These are phyloP conservation scores for Andrena fulva DNA, from an alignment of 2,888 invertebrate genomes.

Conservation along the genomic window DNA sequence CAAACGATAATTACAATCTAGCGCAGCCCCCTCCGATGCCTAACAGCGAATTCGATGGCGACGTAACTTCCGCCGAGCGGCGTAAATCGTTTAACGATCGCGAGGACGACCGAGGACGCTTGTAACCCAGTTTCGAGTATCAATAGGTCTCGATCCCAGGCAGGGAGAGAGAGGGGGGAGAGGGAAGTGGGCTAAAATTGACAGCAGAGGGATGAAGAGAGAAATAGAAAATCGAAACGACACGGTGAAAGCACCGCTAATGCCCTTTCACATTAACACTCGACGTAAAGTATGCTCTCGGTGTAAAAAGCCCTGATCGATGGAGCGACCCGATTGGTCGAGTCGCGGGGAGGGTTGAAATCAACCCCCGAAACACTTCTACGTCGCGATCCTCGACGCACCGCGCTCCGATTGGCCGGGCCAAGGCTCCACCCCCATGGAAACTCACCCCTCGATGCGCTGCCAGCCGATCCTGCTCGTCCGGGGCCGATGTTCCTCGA, in stretches of 20 bases:
- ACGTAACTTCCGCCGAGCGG: neutral
- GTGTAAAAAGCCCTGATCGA: constrained; percentile 82
- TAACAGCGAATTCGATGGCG: neutral
- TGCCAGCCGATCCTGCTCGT: constrained; percentile 44
- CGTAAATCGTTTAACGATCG: constrained; percentile 25
- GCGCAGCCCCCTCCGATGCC: neutral
- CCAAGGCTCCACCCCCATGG: constrained; percentile 67
- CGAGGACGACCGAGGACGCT: constrained; percentile 39
- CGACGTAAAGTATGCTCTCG: constrained; percentile 82
- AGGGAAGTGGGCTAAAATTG: constrained; percentile 41
- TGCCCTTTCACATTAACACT: constrained; percentile 83
- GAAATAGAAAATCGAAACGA: constrained; percentile 76
- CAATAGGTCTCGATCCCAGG: constrained; percentile 56
- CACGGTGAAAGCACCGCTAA: constrained; percentile 82
- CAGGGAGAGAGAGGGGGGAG: constrained; percentile 11
- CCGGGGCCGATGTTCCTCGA: constrained; percentile 36
- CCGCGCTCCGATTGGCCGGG: constrained; percentile 61
- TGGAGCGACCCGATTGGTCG: constrained; percentile 79
- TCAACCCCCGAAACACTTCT: constrained; percentile 61
- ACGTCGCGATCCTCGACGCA: constrained; percentile 42
- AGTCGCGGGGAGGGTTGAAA: constrained; percentile 57
- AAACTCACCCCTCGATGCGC: constrained; percentile 62
- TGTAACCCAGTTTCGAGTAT: constrained; percentile 71
- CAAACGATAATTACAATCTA: neutral
- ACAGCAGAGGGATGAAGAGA: constrained; percentile 47